Conservation (phyloP, 2,888 invertebrate species). For the Dorcus hopei region DNA sequence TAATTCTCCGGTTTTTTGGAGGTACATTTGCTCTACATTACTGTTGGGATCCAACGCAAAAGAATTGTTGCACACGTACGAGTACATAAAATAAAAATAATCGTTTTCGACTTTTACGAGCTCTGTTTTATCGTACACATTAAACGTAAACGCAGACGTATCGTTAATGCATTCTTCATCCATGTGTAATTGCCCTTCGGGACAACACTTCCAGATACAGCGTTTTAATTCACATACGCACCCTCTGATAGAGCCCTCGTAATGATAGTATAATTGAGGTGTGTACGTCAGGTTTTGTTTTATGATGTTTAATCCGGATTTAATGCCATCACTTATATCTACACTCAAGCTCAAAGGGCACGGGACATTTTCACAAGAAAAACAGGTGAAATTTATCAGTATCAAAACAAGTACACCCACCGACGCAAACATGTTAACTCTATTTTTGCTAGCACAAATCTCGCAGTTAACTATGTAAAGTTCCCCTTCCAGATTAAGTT, state of each 20-base stretch:
- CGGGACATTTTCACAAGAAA: not conserved
- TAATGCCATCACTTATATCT: conserved; percentile 5
- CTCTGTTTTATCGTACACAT: conserved; percentile 1
- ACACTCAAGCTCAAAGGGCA: not conserved
- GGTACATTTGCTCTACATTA: too few species aligned
- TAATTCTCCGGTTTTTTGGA: too few species aligned
- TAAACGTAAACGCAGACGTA: not conserved
- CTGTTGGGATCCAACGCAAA: too few species aligned
- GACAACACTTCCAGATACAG: conserved; percentile 24
- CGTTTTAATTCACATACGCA: conserved; percentile 25
- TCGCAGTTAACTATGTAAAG: too few species aligned
- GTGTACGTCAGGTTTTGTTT: conserved; percentile 17
- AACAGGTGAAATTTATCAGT: too few species aligned
- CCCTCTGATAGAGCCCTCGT: conserved; percentile 15
- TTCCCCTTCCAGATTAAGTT: too few species aligned
- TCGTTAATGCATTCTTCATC: conserved; percentile 5
- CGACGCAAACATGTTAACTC: too few species aligned
- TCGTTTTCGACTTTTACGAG: not conserved
- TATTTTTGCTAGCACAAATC: too few species aligned
- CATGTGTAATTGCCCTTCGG: conserved; percentile 6
- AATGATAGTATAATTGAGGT: conserved; percentile 15
- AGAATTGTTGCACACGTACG: too few species aligned
- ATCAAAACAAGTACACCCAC: too few species aligned
- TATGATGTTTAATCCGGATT: not conserved
- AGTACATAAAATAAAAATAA: not conserved